Evolutionary conservation across 2,113 vertebrate genomes (phyloP).

Genomic region (Seriola aureovittata): DNA sequence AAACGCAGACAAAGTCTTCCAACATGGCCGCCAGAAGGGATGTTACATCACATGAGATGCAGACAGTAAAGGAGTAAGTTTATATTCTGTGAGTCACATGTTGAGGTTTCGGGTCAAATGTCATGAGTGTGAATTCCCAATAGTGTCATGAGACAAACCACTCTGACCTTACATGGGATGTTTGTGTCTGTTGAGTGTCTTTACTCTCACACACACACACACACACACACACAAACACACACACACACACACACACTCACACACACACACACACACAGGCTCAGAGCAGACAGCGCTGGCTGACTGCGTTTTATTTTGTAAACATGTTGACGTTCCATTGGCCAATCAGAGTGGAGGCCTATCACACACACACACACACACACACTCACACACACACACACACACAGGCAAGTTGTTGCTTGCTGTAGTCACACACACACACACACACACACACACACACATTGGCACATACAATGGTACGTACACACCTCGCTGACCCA

Average conservation of each 20-base stretch:
- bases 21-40: slow-evolving; percentile 21
- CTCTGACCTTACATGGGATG: slow-evolving; percentile 48
- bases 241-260: slow-evolving; percentile 14
- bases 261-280: slow-evolving; percentile 12
- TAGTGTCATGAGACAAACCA: slow-evolving; percentile 61
- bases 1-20: background rate
- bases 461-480: background rate
- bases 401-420: slow-evolving; percentile 57
- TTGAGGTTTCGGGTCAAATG: slow-evolving; percentile 38
- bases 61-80: background rate
- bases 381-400: slow-evolving; percentile 9
- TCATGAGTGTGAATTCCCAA: slow-evolving; percentile 47
- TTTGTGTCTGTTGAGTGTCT: slow-evolving; percentile 61
- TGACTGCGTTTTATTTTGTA: slow-evolving; percentile 70
- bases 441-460: slow-evolving; percentile 7
- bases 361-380: slow-evolving; percentile 15
- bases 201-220: slow-evolving; percentile 2
- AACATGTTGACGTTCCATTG: slow-evolving; percentile 60
- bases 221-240: slow-evolving; percentile 18
- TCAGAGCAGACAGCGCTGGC: slow-evolving; percentile 44
- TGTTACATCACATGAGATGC: slow-evolving; percentile 34
- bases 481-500: slow-evolving; percentile 21
- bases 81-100: slow-evolving; percentile 20
- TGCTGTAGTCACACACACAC: slow-evolving; percentile 17
- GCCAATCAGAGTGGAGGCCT: slow-evolving; percentile 51